Percentiles rank a stretch among this genome's conserved stretches.
phyloP scores from a whole-genome alignment of 1,140 invertebrate genomes.

The Stegodyphus mimosarum region DNA sequence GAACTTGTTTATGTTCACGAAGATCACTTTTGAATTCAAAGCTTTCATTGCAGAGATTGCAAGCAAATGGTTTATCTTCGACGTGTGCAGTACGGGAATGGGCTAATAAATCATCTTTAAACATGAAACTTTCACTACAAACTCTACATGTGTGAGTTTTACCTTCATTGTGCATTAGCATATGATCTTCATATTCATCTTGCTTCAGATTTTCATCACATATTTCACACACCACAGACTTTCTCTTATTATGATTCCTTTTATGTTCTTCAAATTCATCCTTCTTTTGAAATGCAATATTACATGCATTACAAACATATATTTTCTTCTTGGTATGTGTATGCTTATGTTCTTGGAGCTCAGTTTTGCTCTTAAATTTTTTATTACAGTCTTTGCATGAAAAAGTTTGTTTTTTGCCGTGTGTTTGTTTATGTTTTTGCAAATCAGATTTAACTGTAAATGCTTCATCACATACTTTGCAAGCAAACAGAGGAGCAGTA shows the following conservation, averaged over 20 bases:
- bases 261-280: constrained; percentile 39
- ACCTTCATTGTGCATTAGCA: constrained; percentile 37
- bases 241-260: constrained; percentile 10
- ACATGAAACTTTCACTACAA: constrained; percentile 39
- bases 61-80: constrained; percentile 35
- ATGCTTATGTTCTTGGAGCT: neutral
- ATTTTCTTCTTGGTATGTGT: constrained; percentile 25
- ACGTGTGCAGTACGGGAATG: constrained; percentile 22
- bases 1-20: constrained; percentile 42
- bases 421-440: neutral
- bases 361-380: constrained; percentile 2
- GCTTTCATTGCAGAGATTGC: constrained; percentile 32
- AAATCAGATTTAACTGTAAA: constrained; percentile 17
- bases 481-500: neutral
- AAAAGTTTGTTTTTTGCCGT: neutral
- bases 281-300: constrained; percentile 29
- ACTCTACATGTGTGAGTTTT: constrained; percentile 40
- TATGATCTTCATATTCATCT: constrained; percentile 35
- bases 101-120: constrained; percentile 41
- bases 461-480: neutral
- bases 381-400: constrained; percentile 16
- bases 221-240: constrained; percentile 21
- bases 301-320: constrained; percentile 36
- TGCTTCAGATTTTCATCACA: constrained; percentile 27
- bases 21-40: constrained; percentile 56